Evolutionary conservation across 2,113 vertebrate species (phyloP).

Genomic region (Chitala chitala): DNA sequence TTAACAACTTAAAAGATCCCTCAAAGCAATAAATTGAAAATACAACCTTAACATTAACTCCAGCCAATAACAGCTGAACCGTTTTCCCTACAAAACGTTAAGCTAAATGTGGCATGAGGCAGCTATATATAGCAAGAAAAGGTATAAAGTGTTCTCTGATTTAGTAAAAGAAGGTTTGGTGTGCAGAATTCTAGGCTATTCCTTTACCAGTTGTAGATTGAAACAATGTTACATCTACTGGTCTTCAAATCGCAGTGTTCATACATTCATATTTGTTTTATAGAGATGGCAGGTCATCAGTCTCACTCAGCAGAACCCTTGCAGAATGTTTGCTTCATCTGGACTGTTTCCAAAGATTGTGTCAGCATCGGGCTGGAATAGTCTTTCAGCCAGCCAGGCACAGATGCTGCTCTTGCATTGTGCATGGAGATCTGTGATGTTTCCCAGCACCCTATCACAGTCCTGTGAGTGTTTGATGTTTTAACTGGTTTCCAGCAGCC

Average conservation of each 20-base stretch:
- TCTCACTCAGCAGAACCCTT: conserved; percentile 39
- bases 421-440: conserved; percentile 40
- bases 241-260: conserved; percentile 8
- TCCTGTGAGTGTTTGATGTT: conserved; percentile 14
- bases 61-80: too few relatives aligned
- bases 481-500: conserved; percentile 44
- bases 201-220: neutral
- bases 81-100: neutral
- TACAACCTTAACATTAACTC: too few relatives aligned
- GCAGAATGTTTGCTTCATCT: conserved; percentile 41
- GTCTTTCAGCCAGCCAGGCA: conserved; percentile 7
- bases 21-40: neutral
- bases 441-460: conserved; percentile 48
- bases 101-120: neutral
- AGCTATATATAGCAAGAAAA: neutral
- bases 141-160: neutral
- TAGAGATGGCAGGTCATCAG: conserved; percentile 44
- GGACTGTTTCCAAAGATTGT: conserved; percentile 43
- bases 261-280: conserved; percentile 46
- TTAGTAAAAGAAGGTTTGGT: neutral
- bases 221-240: neutral
- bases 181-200: neutral
- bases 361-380: conserved; percentile 41
- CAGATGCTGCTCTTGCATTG: conserved; percentile 1
- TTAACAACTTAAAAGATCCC: too few relatives aligned